Evolutionary conservation across 2,888 invertebrate genomes (phyloP), one percentile per base, ranked within the genome.

Genomic region (Erebia aethiops): DNA sequence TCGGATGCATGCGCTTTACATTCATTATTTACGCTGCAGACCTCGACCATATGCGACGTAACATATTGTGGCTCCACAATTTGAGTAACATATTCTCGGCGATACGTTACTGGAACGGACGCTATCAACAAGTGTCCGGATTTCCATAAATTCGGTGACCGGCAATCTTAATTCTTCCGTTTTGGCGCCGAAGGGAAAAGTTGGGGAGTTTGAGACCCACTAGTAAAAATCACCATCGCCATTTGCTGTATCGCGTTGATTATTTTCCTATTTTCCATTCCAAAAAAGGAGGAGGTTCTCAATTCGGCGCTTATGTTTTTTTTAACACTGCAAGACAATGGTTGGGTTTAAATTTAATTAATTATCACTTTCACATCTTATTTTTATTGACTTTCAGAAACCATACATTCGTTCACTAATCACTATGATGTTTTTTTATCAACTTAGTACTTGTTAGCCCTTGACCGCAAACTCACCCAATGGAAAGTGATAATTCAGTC

Each of bases 111-210:
- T 57, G 72, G 72, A 76, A 75, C 78, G 76, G 75, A 73, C 76
- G 84, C 86, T 89, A 91, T 92, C 92, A 92, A 91, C 91, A 92
- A 91, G 91, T 92, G 90, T 86, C 88, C 80, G 84, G 85, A 81
- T 82, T 84, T 82, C 83, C 81, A 87, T 88, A 87, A 86, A 86
- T 86, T 81, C 77, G 58, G 57, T 67, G 68, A 64, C 71, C 71
- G 73, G 35, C 71, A 68, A 26, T 58, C 69, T 69, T 73, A 75
- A 75, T 74, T 69, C 68, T 74, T 74, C 70, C 68, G 73, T 72
- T 71, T 76, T 62, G 69, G 70, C 61, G 70, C 69, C 66, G 62
- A 71, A 67, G 71, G 66, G 71, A 61, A 68, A 71, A 71, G 71
- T 64, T 54, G 14, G 51, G 60, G 58, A 69, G 71, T 69, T 72